Percentiles rank a stretch among this genome's conserved stretches.
Conservation (phyloP, 1,140 invertebrate species). For the Lysiphlebus fabarum region DNA sequence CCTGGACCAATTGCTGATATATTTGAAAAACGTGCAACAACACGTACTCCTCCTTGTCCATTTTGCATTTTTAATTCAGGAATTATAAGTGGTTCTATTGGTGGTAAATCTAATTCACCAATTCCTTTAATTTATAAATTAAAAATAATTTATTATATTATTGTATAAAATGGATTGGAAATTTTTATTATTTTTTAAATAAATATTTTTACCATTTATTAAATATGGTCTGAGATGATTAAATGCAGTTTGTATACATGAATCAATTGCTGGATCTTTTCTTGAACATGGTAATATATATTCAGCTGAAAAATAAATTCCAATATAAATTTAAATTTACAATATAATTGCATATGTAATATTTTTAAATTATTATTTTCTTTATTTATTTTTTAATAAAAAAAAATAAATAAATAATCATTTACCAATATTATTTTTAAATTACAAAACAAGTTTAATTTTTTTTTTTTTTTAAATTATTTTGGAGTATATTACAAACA, state of each 20-base stretch:
- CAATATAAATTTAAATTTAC: too few species aligned
- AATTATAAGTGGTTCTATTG: slow-evolving; percentile 70
- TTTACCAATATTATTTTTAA: too few species aligned
- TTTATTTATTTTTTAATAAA: too few species aligned
- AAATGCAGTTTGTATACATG: slow-evolving; percentile 66
- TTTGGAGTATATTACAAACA: too few species aligned
- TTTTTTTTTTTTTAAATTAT: too few species aligned
- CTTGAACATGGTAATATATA: slow-evolving; percentile 69
- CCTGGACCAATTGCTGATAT: slow-evolving; percentile 69
- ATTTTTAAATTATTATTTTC: too few species aligned
- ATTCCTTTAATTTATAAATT: slow-evolving; percentile 55
- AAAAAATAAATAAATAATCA: too few species aligned
- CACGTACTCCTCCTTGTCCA: slow-evolving; percentile 67
- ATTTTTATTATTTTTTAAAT: background rate
- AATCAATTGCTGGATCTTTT: slow-evolving; percentile 64
- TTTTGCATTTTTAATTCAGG: slow-evolving; percentile 72
- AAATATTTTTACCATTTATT: slow-evolving; percentile 48
- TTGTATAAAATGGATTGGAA: slow-evolving; percentile 1
- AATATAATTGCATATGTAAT: too few species aligned
- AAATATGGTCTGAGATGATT: slow-evolving; percentile 70
- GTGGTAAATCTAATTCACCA: slow-evolving; percentile 65
- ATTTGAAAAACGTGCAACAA: slow-evolving; percentile 68
- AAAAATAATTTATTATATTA: background rate
- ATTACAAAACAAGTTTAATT: too few species aligned
- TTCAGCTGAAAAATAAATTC: slow-evolving; percentile 67